Conservation (phyloP, 2,888 invertebrate genomes). For the Phyto melanocephala region DNA sequence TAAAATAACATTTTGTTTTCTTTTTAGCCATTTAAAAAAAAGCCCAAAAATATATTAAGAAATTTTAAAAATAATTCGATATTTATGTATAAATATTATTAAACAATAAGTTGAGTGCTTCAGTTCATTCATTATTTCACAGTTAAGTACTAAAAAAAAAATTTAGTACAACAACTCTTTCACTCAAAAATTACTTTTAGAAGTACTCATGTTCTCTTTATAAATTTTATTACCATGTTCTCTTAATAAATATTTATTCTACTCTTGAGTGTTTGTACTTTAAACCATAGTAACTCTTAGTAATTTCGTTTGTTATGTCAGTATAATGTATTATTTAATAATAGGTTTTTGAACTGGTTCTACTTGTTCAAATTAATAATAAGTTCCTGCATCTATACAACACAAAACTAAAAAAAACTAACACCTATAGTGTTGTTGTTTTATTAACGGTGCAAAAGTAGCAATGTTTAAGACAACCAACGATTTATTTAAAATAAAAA, state of each 20-base stretch:
- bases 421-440: constrained; percentile 60
- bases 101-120: background rate
- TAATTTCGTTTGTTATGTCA: constrained; percentile 11
- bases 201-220: background rate
- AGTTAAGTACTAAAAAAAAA: constrained; percentile 45
- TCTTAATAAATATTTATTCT: background rate
- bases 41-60: background rate
- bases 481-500: constrained; percentile 17
- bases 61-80: background rate
- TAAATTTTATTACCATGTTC: background rate
- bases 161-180: no score
- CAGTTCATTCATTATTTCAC: constrained; percentile 5
- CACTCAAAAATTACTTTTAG: background rate
- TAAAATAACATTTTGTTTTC: background rate
- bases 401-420: background rate
- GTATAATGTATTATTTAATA: constrained; percentile 60
- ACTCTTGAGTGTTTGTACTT: constrained; percentile 5
- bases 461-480: constrained; percentile 21
- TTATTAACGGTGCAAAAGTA: constrained; percentile 51
- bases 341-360: constrained; percentile 63
- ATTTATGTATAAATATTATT: background rate
- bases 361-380: constrained; percentile 64
- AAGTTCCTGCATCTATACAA: constrained; percentile 46
- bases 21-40: background rate
- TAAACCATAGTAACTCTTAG: background rate